Evolutionary conservation across 2,797 vertebrate species (phyloP), one percentile per base, ranked within the genome.

Genomic region (Coreius guichenoti): DNA sequence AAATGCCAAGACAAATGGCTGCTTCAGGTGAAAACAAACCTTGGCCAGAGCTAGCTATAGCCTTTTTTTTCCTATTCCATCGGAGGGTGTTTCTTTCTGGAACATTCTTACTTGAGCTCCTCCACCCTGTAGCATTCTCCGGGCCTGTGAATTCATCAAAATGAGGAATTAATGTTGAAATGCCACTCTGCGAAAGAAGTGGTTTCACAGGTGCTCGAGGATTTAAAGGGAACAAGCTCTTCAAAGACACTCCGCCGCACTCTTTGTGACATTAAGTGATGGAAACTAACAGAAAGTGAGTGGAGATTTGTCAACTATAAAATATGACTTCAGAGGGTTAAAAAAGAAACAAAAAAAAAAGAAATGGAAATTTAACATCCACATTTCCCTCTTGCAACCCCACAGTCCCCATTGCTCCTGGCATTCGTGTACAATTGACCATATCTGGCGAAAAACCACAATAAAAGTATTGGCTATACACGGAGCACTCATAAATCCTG

Each of bases 21-120:
- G 92, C 94, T 94, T 94, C 94, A 95, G 95, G 94, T 96, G 93
- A 95, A 95, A 95, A 95, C 93, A 94, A 95, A 95, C 93, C 88
- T 86, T 93, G 90, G 93, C 90, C 91, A 90, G 89, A 88, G 90
- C 87, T 92, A 17, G 39, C 51, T 82, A 47, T 47, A 51, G 65
- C 2, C 21, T 70, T 58, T 73, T 91, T 91, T 90, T 83, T 11
- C 16, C 80, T 87, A 67, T 88, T 89, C 74, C 74, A 84, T 86
- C 39, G 16, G 68, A 89, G 86, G 76, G 86, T 58, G 77, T 89
- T 92, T 90, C 77, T 88, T 87, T 81, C 73, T 85, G 77, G 68
- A 92, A 90, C 91, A 86, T 90, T 93, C 88, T 90, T 86, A 86
- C 91, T 92, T 88, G 88, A 86, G 86, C 90, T 90, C 75, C 80